These are phyloP conservation scores for Nyctereutes procyonoides DNA, from an alignment of 2,113 vertebrate genomes.

Conservation along the genomic window DNA sequence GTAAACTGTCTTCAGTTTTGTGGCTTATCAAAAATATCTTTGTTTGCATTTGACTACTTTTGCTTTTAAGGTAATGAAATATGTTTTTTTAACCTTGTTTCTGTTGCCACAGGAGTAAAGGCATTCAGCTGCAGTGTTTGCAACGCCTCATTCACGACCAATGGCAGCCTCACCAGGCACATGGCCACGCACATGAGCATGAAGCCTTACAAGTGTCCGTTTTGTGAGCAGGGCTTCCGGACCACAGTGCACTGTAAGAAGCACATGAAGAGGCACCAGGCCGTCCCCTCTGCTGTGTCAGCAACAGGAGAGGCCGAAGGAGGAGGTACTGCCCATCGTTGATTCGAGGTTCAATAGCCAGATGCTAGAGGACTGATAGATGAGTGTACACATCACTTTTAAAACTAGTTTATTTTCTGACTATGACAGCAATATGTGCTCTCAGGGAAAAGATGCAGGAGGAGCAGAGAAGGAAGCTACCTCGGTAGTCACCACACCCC, in stretches of 20 bases:
- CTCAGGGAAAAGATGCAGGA: not conserved
- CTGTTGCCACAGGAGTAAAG: slow-evolving; percentile 91
- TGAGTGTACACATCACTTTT: not conserved
- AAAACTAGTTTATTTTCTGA: not conserved
- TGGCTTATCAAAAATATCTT: fast-evolving
- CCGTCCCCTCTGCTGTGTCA: slow-evolving; percentile 78
- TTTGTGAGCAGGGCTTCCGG: slow-evolving; percentile 96
- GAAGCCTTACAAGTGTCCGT: slow-evolving; percentile 95
- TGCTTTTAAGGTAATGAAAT: no score
- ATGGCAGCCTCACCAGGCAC: slow-evolving; percentile 98
- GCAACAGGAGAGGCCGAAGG: slow-evolving; percentile 87
- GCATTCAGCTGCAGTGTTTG: slow-evolving; percentile 96
- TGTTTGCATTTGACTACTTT: not conserved
- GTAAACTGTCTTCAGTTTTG: fast-evolving
- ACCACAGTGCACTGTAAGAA: slow-evolving; percentile 95
- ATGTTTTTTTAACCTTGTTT: not conserved
- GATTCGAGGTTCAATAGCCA: no score
- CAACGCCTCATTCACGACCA: slow-evolving; percentile 96
- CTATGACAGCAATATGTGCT: not conserved
- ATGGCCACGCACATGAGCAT: slow-evolving; percentile 94
- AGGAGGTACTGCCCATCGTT: slow-evolving; percentile 83
- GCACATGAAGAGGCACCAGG: slow-evolving; percentile 96
- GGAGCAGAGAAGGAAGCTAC: not conserved
- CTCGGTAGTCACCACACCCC: not conserved
- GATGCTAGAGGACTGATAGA: no score